Evolutionary conservation across 2,113 vertebrate species (phyloP), one percentile per base, ranked within the genome.

Genomic region (Silurus meridionalis): DNA sequence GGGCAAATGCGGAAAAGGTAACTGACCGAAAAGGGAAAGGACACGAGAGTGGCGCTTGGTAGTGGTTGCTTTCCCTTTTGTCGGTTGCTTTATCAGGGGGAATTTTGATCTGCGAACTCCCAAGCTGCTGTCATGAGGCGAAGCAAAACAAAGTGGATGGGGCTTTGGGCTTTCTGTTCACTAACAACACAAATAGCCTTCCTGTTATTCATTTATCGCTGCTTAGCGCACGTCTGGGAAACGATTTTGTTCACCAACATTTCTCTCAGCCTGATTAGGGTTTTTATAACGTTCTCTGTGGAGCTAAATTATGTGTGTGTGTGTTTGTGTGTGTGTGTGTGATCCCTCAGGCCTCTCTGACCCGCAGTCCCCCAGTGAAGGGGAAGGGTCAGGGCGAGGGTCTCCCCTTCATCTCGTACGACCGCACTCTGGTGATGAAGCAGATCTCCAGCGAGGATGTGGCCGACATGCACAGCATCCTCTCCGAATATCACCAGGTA

Each of bases 401-500:
- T 13, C 94, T 96, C 8, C 95, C 97, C 85, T 96, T 97, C 82
- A 95, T 94, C 82, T 97, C 96, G 1, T 97, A 96, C 0, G 97
- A 99, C 91, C 94, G 95, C 0, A 97, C 97, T 0, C 93, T 98
- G 85, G 96, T 97, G 84, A 93, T 97, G 88, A 99, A 99, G 93
- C 97, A 98, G 87, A 97, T 97, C 83, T 97, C 97, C 90, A 97
- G 96, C 2, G 97, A 98, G 86, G 97, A 98, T 25, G 96, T 98
- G 53, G 97, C 96, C 1, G 96, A 99, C 19, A 96, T 98, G 92
- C 97, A 99, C 89, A 95, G 91, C 91, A 96, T 98, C 89, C 94
- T 99, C 58, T 97, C 97, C 0, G 97, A 98, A 91, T 99, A 99
- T 93, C 97, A 99, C 92, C 97, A 99, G 96, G 97, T 98, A 90